Percentiles rank a stretch among this genome's conserved stretches.
These are phyloP conservation scores for Alectura lathami DNA, from an alignment of 2,113 vertebrate genomes.

Conservation along the genomic window DNA sequence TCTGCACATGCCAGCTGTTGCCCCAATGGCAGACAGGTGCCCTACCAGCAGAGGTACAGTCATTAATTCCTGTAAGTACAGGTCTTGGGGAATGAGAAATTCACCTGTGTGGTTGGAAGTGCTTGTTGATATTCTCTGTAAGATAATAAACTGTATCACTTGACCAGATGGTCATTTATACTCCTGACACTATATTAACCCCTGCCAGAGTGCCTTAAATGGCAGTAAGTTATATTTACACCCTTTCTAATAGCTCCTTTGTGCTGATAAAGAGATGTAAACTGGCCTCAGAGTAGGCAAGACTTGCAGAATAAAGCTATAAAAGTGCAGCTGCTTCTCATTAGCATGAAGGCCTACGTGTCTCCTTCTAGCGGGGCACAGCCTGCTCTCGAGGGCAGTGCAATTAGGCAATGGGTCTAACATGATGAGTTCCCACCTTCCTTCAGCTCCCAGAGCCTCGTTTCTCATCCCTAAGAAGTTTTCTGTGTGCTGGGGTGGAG, in stretches of 20 bases:
- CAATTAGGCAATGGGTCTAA: neutral
- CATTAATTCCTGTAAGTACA: neutral
- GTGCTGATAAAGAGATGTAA: neutral
- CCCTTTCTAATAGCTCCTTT: neutral
- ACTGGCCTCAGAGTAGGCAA: neutral
- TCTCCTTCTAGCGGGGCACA: neutral
- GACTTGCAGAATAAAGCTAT: neutral
- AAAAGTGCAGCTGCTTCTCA: neutral
- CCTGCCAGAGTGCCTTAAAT: neutral
- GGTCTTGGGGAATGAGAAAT: neutral
- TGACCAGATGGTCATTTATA: neutral
- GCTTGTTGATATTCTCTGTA: neutral
- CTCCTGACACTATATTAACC: neutral
- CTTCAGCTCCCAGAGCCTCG: neutral
- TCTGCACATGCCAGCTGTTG: rapidly evolving
- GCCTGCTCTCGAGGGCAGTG: neutral
- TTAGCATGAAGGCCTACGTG: neutral
- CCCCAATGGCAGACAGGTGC: too few species aligned
- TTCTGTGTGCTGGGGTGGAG: neutral
- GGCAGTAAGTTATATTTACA: neutral
- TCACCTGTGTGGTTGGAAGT: neutral
- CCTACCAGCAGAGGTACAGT: neutral
- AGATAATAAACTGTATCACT: neutral
- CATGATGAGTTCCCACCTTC: rapidly evolving
- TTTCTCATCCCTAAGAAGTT: neutral